A percentile compares a stretch with the other conserved stretches of the same genome.
Conservation (phyloP, 2,888 invertebrate species). For the Dione vanillae region DNA sequence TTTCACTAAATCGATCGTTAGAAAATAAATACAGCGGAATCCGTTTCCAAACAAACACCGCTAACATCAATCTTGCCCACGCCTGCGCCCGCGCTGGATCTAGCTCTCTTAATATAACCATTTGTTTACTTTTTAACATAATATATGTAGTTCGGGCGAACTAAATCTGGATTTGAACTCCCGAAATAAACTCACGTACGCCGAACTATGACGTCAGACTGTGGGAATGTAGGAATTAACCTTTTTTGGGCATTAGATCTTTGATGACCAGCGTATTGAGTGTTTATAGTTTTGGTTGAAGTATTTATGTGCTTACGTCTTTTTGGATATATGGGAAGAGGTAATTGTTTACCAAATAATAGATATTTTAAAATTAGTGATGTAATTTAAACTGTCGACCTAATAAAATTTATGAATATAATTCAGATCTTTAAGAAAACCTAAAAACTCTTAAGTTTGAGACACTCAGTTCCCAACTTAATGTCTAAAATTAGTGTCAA, state of each 20-base stretch:
- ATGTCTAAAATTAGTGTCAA: no score
- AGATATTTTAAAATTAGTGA: background rate
- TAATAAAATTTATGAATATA: no score
- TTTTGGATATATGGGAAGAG: background rate
- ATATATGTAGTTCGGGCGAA: conserved; percentile 66
- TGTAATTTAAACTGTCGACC: background rate
- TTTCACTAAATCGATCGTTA: conserved; percentile 71
- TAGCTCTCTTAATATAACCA: conserved; percentile 71
- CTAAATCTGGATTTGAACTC: conserved; percentile 70
- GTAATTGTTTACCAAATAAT: background rate
- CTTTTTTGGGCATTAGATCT: conserved; percentile 57
- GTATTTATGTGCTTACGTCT: background rate
- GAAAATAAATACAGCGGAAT: conserved; percentile 73
- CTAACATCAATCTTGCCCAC: conserved; percentile 73
- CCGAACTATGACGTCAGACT: conserved; percentile 47
- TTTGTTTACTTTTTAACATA: conserved; percentile 73
- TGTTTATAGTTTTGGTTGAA: background rate
- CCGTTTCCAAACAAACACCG: conserved; percentile 66
- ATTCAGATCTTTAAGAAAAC: no score
- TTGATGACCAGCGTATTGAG: background rate
- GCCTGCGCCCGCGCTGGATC: conserved; percentile 70
- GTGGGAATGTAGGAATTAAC: conserved; percentile 49
- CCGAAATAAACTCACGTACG: conserved; percentile 73
- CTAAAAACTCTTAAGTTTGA: no score
- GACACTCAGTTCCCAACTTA: no score